Percentiles rank a stretch among this genome's conserved stretches.
Evolutionary conservation across 2,797 vertebrate species (phyloP).

Genomic region (Smutsia temminckii): DNA sequence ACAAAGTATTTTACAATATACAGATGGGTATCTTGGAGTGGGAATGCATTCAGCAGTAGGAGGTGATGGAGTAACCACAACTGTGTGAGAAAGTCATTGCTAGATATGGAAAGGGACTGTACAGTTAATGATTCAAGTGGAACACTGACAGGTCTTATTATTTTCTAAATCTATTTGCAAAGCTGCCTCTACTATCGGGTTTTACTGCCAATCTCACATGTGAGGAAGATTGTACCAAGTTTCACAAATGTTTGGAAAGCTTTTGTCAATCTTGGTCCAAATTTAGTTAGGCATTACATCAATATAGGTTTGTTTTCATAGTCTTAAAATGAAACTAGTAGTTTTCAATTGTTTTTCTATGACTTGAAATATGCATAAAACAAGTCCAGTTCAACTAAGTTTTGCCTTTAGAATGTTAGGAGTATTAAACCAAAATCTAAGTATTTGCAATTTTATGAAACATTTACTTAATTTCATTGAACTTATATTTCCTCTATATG

Average conservation of each 20-base stretch:
- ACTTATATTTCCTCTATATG: neutral
- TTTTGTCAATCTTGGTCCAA: slow-evolving; percentile 40
- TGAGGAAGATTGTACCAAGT: slow-evolving; percentile 44
- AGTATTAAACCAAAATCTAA: slow-evolving; percentile 19
- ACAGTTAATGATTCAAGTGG: slow-evolving; percentile 40
- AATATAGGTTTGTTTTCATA: slow-evolving; percentile 53
- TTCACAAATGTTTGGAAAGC: slow-evolving; percentile 63
- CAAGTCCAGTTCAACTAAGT: neutral
- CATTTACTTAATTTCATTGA: slow-evolving; percentile 3
- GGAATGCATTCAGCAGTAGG: neutral
- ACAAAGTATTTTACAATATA: neutral
- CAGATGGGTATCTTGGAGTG: neutral
- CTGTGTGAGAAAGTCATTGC: neutral
- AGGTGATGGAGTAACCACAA: neutral
- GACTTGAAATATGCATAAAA: slow-evolving; percentile 19
- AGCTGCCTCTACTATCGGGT: slow-evolving; percentile 41
- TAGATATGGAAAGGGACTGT: neutral
- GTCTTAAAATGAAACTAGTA: slow-evolving; percentile 31
- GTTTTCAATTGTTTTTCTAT: slow-evolving; percentile 26
- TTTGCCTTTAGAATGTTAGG: slow-evolving; percentile 19
- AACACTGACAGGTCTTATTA: slow-evolving; percentile 44
- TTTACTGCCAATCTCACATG: slow-evolving; percentile 52
- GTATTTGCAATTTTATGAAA: slow-evolving; percentile 23
- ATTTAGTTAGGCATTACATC: slow-evolving; percentile 66
- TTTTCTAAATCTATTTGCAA: slow-evolving; percentile 60